Evolutionary conservation across 2,797 vertebrate species (phyloP).

Genomic region (Pantherophis alleghaniensis): DNA sequence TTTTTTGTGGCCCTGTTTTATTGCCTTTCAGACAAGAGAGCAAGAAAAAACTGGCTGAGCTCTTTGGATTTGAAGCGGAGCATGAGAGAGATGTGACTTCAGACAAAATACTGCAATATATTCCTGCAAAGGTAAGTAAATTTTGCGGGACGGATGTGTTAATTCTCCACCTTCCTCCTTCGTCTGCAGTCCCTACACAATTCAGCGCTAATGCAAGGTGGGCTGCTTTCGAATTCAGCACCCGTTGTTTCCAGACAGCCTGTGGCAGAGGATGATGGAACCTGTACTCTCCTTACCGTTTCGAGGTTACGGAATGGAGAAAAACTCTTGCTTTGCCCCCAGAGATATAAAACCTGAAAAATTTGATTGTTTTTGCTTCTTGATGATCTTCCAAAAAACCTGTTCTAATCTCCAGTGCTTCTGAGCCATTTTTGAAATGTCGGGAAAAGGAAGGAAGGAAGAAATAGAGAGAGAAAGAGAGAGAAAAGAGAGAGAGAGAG

Average conservation of each 20-base stretch:
- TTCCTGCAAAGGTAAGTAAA: conserved; percentile 73
- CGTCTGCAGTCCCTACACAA: not conserved
- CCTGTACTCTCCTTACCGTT: not conserved
- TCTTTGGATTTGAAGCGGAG: conserved; percentile 65
- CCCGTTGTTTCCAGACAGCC: not conserved
- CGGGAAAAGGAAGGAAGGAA: not conserved
- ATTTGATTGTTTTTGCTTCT: not conserved
- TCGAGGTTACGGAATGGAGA: not conserved
- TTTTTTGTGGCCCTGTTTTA: not conserved
- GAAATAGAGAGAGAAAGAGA: too few species aligned
- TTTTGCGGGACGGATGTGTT: not conserved
- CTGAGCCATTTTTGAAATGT: not conserved
- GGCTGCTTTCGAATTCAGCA: not conserved
- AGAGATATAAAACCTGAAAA: not conserved
- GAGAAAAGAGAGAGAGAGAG: rapidly evolving
- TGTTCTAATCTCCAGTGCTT: not conserved
- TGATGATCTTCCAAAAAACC: not conserved
- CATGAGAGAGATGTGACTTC: conserved; percentile 59
- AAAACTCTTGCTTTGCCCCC: not conserved
- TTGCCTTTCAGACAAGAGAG: conserved; percentile 66
- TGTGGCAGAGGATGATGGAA: not conserved
- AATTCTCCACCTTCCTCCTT: not conserved
- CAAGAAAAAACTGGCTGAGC: conserved; percentile 67
- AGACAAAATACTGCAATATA: conserved; percentile 75
- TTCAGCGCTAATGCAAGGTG: not conserved